phyloP scores from a whole-genome alignment of 2,113 vertebrate species.

The Nothobranchius kuhntae region DNA sequence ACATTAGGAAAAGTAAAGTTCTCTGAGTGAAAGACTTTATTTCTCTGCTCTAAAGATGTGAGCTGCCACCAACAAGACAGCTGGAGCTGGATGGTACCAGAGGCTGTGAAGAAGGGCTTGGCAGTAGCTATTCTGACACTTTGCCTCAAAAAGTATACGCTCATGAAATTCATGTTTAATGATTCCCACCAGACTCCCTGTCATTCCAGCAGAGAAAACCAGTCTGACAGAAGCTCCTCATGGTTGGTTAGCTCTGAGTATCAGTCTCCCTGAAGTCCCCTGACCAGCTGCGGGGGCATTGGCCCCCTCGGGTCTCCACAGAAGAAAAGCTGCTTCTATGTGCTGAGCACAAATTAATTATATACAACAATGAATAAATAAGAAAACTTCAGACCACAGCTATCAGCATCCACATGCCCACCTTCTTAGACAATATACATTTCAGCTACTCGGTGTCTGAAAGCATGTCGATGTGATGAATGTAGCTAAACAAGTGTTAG shows the following conservation, averaged over 20 bases:
- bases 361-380: not conserved
- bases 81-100: not conserved
- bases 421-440: not conserved
- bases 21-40: not conserved
- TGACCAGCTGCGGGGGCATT: not conserved
- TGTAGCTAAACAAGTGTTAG: not conserved
- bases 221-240: constrained; percentile 3
- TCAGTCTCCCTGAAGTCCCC: not conserved
- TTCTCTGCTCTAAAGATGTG: not conserved
- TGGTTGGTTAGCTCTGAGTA: constrained; percentile 6
- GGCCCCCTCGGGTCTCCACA: not conserved
- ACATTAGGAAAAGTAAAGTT: not conserved
- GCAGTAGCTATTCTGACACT: not conserved
- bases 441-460: not conserved
- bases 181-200: constrained; percentile 2
- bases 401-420: not conserved
- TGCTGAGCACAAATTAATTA: not conserved
- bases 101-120: not conserved
- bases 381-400: not conserved
- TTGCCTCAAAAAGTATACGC: not conserved
- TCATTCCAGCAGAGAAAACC: constrained; percentile 5
- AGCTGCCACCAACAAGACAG: constrained; percentile 4
- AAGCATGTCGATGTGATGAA: not conserved
- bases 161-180: constrained; percentile 2
- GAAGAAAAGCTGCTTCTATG: not conserved